These are phyloP conservation scores for Anas platyrhynchos DNA, from an alignment of 2,113 vertebrate genomes.

Conservation along the genomic window DNA sequence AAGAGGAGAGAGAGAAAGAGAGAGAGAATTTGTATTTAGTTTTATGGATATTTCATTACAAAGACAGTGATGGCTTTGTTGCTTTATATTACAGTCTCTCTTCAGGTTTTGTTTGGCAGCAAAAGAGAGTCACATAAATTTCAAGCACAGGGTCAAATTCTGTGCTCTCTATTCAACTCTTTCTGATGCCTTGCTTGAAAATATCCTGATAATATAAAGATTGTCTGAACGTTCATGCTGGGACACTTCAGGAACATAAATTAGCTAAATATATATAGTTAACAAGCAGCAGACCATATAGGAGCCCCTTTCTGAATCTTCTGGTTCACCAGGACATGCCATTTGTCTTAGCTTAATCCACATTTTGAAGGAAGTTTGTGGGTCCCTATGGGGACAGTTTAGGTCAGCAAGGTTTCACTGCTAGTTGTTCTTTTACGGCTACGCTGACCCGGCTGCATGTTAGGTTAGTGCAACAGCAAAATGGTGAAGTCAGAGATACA, in stretches of 20 bases:
- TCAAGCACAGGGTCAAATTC: background rate
- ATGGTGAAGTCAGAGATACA: background rate
- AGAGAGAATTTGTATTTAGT: background rate
- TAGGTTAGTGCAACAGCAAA: background rate
- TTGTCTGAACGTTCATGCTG: background rate
- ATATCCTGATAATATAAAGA: background rate
- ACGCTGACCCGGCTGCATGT: rapidly evolving
- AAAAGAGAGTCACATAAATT: background rate
- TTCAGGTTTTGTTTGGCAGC: background rate
- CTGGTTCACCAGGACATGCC: background rate
- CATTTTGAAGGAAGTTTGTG: background rate
- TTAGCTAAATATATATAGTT: background rate
- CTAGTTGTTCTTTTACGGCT: background rate
- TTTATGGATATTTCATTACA: background rate
- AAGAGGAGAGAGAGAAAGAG: background rate
- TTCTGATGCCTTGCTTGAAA: background rate
- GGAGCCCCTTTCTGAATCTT: background rate
- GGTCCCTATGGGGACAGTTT: background rate
- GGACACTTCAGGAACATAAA: background rate
- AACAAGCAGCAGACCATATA: background rate
- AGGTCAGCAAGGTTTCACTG: background rate
- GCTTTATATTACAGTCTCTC: background rate
- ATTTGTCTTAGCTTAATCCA: background rate
- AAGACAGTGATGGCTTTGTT: background rate
- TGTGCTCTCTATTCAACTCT: background rate